Conservation (phyloP, 2,888 invertebrate species). For the Tolmerus cingulatus region DNA sequence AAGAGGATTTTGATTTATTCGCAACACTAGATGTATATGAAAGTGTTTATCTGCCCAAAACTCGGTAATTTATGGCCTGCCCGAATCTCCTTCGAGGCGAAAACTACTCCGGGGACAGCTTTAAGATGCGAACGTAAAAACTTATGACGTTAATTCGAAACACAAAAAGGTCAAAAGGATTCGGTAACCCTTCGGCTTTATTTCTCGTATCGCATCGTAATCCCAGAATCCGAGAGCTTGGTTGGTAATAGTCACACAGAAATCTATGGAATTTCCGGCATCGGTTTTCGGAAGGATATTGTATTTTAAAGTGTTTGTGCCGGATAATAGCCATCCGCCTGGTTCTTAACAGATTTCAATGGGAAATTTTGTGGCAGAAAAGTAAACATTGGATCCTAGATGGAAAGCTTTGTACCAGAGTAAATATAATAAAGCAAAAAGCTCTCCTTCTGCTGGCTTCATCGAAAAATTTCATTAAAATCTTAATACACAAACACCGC, state of each 20-base stretch:
- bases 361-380: conserved; percentile 20
- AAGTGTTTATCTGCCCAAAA: conserved; percentile 44
- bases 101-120: conserved; percentile 44
- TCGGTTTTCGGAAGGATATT: conserved; percentile 45
- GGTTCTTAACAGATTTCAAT: conserved; percentile 24
- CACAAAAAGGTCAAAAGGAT: conserved; percentile 25
- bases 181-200: conserved; percentile 3
- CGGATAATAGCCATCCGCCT: conserved; percentile 43
- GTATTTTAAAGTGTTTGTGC: conserved; percentile 48
- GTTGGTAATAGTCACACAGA: conserved; percentile 32
- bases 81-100: conserved; percentile 24
- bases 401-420: background rate
- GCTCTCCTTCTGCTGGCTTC: background rate
- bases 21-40: conserved; percentile 30
- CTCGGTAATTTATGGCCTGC: conserved; percentile 44
- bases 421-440: conserved; percentile 25
- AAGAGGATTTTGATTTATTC: conserved; percentile 46
- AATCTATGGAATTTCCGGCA: conserved; percentile 39
- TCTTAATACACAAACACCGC: background rate
- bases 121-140: conserved; percentile 27
- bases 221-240: background rate
- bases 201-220: background rate
- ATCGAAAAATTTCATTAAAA: conserved; percentile 14
- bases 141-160: conserved; percentile 35
- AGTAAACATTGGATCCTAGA: background rate